Conservation (phyloP, 1,140 invertebrate species). For the Carposina sasakii region DNA sequence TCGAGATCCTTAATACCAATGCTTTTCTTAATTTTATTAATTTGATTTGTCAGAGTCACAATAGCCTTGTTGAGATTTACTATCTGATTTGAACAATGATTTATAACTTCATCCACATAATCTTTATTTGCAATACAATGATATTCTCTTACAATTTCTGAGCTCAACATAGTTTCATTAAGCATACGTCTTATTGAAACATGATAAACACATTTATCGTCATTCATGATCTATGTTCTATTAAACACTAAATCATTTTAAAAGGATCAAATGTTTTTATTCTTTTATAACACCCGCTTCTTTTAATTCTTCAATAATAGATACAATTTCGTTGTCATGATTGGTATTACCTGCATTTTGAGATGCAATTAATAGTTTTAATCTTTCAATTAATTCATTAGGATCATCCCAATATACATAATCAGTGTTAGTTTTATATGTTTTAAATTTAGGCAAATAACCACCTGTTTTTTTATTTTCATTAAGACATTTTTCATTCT, state of each 20-base stretch:
- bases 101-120: background rate
- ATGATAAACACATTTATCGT: slow-evolving; percentile 23
- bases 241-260: background rate
- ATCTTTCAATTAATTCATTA: slow-evolving; percentile 40
- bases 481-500: background rate
- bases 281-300: slow-evolving; percentile 3
- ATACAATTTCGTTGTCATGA: slow-evolving; percentile 47
- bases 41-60: no score
- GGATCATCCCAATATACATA: slow-evolving; percentile 36
- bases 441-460: slow-evolving; percentile 29
- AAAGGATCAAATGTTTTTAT: background rate
- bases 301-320: slow-evolving; percentile 40
- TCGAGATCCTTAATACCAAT: no score
- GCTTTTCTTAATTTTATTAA: background rate
- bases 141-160: background rate
- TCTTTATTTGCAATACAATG: background rate
- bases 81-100: background rate
- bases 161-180: background rate
- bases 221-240: slow-evolving; percentile 10
- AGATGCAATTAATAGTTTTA: slow-evolving; percentile 40
- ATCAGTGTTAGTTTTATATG: slow-evolving; percentile 18
- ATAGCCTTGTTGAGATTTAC: no score
- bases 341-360: slow-evolving; percentile 36
- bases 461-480: background rate
- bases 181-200: slow-evolving; percentile 7